These are phyloP conservation scores for Tyrophagus putrescentiae DNA, from an alignment of 1,140 invertebrate species.

Conservation along the genomic window DNA sequence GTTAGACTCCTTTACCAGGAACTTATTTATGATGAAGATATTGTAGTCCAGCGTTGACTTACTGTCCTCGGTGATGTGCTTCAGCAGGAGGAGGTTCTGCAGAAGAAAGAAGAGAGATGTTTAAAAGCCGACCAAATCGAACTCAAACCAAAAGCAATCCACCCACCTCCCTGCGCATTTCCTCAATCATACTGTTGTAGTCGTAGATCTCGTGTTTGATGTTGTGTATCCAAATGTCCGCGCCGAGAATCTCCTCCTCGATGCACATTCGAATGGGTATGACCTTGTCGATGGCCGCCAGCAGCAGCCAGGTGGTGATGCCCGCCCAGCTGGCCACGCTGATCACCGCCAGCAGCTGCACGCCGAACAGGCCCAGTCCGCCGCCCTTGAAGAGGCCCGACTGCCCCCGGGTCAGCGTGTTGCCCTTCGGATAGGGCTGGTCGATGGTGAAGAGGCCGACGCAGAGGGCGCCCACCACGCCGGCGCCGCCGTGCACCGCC, in stretches of 20 bases:
- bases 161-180: slow-evolving; percentile 18
- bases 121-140: too few relatives aligned
- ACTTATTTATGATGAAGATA: slow-evolving; percentile 13
- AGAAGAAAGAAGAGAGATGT: too few relatives aligned
- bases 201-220: slow-evolving; percentile 20
- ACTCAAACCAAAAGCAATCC: too few relatives aligned
- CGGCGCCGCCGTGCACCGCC: slow-evolving; percentile 34
- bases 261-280: slow-evolving; percentile 65
- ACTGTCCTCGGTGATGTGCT: not conserved
- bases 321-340: slow-evolving; percentile 57
- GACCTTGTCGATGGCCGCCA: slow-evolving; percentile 50
- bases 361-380: slow-evolving; percentile 64
- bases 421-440: not conserved
- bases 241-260: slow-evolving; percentile 67
- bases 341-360: slow-evolving; percentile 55
- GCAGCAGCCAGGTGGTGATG: slow-evolving; percentile 38
- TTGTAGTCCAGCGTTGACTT: slow-evolving; percentile 9
- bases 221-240: slow-evolving; percentile 46
- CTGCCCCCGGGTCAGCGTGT: slow-evolving; percentile 30
- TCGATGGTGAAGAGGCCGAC: slow-evolving; percentile 20
- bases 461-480: slow-evolving; percentile 29
- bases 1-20: slow-evolving; percentile 2
- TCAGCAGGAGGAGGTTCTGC: not conserved
- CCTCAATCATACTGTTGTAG: slow-evolving; percentile 19
- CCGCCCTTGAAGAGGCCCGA: slow-evolving; percentile 48